Base-by-base conservation (phyloP, 2,113 vertebrate genomes). In the Sorex fumeus region DNA sequence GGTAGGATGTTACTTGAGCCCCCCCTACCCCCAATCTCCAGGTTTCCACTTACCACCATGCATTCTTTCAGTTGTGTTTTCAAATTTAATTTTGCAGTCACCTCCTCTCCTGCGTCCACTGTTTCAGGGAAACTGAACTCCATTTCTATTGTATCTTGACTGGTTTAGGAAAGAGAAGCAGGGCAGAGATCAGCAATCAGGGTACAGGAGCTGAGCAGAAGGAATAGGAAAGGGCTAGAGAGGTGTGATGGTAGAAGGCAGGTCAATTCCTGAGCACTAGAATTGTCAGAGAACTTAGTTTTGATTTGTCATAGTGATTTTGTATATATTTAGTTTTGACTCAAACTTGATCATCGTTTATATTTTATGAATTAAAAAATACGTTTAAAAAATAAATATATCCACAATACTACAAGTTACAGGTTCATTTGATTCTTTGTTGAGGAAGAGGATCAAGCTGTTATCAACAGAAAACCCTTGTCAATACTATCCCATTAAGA, bases 121-220 rank as follows among this genome's bases (percentile, higher is more conserved):
- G 0, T 0, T 0, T 0, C 0, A 19, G 78, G 77, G 8, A 78
- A 0, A 0, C 45, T 0, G 1, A 93, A 0, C 1, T 64, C 0
- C 47, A 95, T 25, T 19, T 0, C 6, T 0, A 97, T 12, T 23
- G 15, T 0, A 0, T 1, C 6, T 40, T 3, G 30, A 1, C 0
- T 11, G 23, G 1, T 8, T 91, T 72, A 36, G 70, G 45, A 84
- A 71, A 94, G 69, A 84, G 82, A 77, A 87, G 21, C 13, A 66
- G n/a, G 12, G 0, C 8, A 18, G 71, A n/a, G 28, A 72, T 93
- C 36, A 92, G 60, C 77, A 30, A 79, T n/a, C 13, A 5, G 0
- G 8, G 8, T 32, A 25, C 0, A 6, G 15, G 10, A 28, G 21
- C 28, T 47, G 45, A 60, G 27, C 12, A 34, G n/a, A 13, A 30